Percentiles rank a stretch among this genome's conserved stretches.
phyloP scores from a whole-genome alignment of 2,797 vertebrate species.

The Phrynocephalus guinanensis region DNA sequence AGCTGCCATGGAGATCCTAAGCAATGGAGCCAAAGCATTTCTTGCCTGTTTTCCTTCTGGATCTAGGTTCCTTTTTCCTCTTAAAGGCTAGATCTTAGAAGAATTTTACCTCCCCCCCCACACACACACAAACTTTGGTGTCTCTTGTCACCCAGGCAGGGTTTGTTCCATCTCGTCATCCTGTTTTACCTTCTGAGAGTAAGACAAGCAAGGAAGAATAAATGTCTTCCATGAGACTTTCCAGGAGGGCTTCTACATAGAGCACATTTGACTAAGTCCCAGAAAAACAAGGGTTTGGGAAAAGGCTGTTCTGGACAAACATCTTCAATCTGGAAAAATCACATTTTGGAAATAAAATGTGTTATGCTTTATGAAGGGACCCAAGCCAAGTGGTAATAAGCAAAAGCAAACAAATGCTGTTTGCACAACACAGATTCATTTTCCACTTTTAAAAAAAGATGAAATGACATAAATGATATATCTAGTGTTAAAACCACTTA shows the following conservation, averaged over 20 bases:
- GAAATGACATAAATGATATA: background rate
- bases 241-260: constrained; percentile 16
- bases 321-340: constrained; percentile 36
- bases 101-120: too few relatives aligned
- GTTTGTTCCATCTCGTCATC: constrained; percentile 56
- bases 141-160: constrained; percentile 39
- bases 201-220: constrained; percentile 36
- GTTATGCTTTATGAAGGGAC: background rate
- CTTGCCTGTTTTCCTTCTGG: constrained; percentile 50
- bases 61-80: constrained; percentile 27
- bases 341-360: background rate
- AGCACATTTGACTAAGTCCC: constrained; percentile 20
- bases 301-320: background rate
- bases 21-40: background rate
- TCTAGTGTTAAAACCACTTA: background rate
- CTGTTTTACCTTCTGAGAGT: constrained; percentile 24
- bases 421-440: constrained; percentile 17
- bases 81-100: constrained; percentile 33
- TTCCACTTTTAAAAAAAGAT: background rate
- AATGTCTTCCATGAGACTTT: constrained; percentile 19
- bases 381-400: background rate
- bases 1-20: background rate
- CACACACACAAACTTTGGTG: constrained; percentile 21
- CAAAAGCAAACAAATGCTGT: background rate
- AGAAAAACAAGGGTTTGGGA: constrained; percentile 36